Percentiles rank a stretch among this genome's conserved stretches.
These are phyloP conservation scores for Paracanthobrama guichenoti DNA, from an alignment of 2,113 vertebrate genomes.

Conservation along the genomic window DNA sequence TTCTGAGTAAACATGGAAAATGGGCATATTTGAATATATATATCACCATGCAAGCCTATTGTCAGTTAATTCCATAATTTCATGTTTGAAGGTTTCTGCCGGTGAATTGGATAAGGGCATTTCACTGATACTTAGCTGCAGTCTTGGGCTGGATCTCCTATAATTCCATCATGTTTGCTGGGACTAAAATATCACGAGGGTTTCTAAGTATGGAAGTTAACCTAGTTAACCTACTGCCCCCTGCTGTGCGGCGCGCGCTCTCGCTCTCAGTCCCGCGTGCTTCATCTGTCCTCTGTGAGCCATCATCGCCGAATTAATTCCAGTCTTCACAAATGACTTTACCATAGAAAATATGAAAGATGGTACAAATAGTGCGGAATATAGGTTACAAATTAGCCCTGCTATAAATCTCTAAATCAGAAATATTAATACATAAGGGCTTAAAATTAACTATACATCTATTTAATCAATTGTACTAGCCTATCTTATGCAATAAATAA, in stretches of 20 bases:
- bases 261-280: constrained; percentile 7
- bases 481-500: background rate
- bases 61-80: constrained; percentile 33
- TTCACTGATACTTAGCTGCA: constrained; percentile 30
- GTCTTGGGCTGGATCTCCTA: constrained; percentile 59
- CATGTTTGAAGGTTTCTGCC: constrained; percentile 29
- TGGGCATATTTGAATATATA: background rate
- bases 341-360: background rate
- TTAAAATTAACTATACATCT: background rate
- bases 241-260: constrained; percentile 49
- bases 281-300: constrained; percentile 26
- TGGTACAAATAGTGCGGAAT: background rate
- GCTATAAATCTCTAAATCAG: background rate
- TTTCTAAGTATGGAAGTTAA: constrained; percentile 25
- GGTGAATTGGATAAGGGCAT: constrained; percentile 20
- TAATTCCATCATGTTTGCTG: constrained; percentile 65
- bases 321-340: background rate
- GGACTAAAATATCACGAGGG: constrained; percentile 67
- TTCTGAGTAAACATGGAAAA: background rate
- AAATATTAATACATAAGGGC: background rate
- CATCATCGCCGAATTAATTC: background rate
- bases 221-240: constrained; percentile 55
- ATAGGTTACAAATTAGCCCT: background rate
- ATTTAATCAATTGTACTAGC: background rate
- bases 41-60: background rate